Conservation (phyloP, 2,113 vertebrate genomes). For the Cephalopholis sonnerati region DNA sequence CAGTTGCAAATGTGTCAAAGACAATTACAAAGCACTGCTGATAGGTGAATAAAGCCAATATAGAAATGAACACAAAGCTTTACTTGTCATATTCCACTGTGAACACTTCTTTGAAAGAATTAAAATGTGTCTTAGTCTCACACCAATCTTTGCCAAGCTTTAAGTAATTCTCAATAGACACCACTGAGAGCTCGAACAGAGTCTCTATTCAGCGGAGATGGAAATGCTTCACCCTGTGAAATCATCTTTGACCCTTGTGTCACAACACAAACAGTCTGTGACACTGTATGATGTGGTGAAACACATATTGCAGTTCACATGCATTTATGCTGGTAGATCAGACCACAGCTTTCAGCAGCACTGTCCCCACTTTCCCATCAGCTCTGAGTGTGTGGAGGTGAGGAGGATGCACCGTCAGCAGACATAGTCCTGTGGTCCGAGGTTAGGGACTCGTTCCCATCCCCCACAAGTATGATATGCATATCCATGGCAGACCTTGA, state of each 20-base stretch:
- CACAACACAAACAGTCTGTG: not conserved
- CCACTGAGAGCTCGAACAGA: not conserved
- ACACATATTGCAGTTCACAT: not conserved
- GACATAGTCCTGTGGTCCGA: constrained; percentile 7
- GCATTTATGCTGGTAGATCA: not conserved
- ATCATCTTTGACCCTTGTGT: not conserved
- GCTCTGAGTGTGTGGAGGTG: not conserved
- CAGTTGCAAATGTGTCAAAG: not conserved
- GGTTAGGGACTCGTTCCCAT: too few species aligned
- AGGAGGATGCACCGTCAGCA: not conserved
- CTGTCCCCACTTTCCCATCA: not conserved
- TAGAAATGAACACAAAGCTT: not conserved
- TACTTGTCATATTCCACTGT: not conserved
- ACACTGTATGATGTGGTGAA: not conserved
- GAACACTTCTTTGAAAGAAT: not conserved
- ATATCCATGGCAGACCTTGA: too few species aligned
- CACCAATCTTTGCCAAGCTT: not conserved
- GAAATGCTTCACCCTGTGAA: constrained; percentile 9
- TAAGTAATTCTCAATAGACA: not conserved
- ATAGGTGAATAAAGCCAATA: not conserved
- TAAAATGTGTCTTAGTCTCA: not conserved
- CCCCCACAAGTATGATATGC: too few species aligned
- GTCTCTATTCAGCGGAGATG: not conserved
- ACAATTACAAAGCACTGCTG: not conserved
- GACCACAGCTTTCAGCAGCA: not conserved